Base-by-base conservation (phyloP, 2,797 vertebrate species). In the Sebastes taczanowskii region DNA sequence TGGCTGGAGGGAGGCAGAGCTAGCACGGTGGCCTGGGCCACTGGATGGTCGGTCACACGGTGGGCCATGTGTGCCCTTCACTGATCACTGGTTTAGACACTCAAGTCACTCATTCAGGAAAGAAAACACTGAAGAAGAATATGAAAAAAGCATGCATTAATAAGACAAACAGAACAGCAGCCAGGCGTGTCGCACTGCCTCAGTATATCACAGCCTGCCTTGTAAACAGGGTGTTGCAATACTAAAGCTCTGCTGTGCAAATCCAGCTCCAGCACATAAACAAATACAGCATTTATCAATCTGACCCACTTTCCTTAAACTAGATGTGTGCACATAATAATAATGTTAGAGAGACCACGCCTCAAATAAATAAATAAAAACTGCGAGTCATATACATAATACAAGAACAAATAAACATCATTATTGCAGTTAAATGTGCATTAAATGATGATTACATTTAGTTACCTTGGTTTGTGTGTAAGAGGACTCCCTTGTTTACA, bases 1-100 rank as follows among this genome's bases (percentile, higher is more conserved):
- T 94, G 93, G 81, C 94, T 91, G 1, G 94, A 73, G 1, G 96
- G 56, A 0, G 96, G 90, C 81, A 93, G 71, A 0, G 96, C 84
- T 87, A 97, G 95, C 20, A 94, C 96, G 61, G 97, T 94, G 61
- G 96, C 90, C 94, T 83, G 93, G 78, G 91, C 78, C 74, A 91
- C 93, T 4, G 86, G 88, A 64, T 90, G 95, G 88, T 97, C 96
- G 89, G 95, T 96, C 78, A 97, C 96, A 88, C 94, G 95, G 92
- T 96, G 98, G 93, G 96, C 97, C 98, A 99, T 99, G 80, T 34
- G 85, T 83, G 88, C 72, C 86, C 85, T 88, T 88, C 79, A 84
- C 60, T 59, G 74, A 29, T 53, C 10, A 69, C 70, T 32, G 71
- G 11, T 38, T 22, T 58, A 55, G 27, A 74, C 81, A 25, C 35